Evolutionary conservation across 2,113 vertebrate genomes (phyloP), one percentile per base, ranked within the genome.

Genomic region (Erythrolamprus reginae): DNA sequence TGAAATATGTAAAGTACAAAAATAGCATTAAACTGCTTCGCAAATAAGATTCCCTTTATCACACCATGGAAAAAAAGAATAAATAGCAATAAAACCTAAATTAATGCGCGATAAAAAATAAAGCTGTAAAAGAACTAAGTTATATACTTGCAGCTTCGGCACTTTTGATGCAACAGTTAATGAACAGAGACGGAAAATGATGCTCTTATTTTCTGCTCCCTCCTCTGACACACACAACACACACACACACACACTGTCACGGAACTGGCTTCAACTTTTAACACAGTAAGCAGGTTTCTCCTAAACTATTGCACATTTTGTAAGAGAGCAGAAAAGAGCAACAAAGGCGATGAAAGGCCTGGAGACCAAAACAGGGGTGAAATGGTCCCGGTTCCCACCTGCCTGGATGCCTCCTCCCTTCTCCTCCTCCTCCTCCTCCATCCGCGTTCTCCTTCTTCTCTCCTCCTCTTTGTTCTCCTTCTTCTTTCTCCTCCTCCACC

Each of bases 301-400:
- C 86, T 94, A 94, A 93, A 94, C 95, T 94, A 93, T 92, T 93
- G 92, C 87, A 93, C 94, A 94, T 93, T 94, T 96, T 95, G 53
- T 95, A 61, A 61, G 26, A 61, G 58, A 61, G 58, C 26, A 61
- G 10, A 61, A n/a, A 61, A 61, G 28, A 61, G 58, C 4, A n/a
- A n/a, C 26, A 13, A 61, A 61, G 58, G n/a, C 10, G 28, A 61
- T 61, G 0, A n/a, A n/a, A n/a, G 10, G 4, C 3, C 10, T 13
- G 28, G 24, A n/a, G 28, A n/a, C 10, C 2, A n/a, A 61, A 28
- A 28, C n/a, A n/a, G n/a, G n/a, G n/a, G n/a, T n/a, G n/a, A n/a
- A n/a, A n/a, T n/a, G n/a, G n/a, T n/a, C n/a, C n/a, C n/a, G n/a
- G n/a, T n/a, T n/a, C n/a, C n/a, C n/a, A n/a, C n/a, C n/a, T n/a